Evolutionary conservation across 2,113 vertebrate genomes (phyloP).

Genomic region (Passer montanus): DNA sequence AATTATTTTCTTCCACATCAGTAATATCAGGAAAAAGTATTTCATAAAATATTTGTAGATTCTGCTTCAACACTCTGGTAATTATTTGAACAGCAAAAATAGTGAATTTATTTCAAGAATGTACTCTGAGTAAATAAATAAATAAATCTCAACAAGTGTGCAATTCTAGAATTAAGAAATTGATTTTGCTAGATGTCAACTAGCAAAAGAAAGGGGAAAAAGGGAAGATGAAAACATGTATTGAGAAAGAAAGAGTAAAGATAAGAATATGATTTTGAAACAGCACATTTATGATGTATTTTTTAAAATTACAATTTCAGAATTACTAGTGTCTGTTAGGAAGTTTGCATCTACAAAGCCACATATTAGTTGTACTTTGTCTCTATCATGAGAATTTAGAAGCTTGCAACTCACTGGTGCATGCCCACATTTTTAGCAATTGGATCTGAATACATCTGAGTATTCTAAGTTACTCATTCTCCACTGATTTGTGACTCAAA

Average conservation of each 20-base stretch:
- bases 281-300: not conserved
- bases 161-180: not conserved
- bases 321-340: not conserved
- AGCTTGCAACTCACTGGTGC: not conserved
- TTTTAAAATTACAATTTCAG: not conserved
- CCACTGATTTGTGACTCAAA: not conserved
- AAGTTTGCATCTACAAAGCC: not conserved
- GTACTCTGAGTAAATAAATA: not conserved
- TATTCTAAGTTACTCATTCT: not conserved
- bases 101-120: not conserved
- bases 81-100: not conserved
- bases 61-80: not conserved
- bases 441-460: not conserved
- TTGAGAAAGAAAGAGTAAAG: not conserved
- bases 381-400: not conserved
- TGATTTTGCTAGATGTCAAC: not conserved
- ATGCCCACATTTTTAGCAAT: not conserved
- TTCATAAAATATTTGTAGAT: not conserved
- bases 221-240: not conserved
- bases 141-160: not conserved
- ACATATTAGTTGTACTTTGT: not conserved
- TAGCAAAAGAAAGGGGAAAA: not conserved
- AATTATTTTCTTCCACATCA: not conserved
- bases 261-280: not conserved
- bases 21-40: not conserved